Evolutionary conservation across 2,797 vertebrate species (phyloP).

Genomic region (Trichosurus vulpecula): DNA sequence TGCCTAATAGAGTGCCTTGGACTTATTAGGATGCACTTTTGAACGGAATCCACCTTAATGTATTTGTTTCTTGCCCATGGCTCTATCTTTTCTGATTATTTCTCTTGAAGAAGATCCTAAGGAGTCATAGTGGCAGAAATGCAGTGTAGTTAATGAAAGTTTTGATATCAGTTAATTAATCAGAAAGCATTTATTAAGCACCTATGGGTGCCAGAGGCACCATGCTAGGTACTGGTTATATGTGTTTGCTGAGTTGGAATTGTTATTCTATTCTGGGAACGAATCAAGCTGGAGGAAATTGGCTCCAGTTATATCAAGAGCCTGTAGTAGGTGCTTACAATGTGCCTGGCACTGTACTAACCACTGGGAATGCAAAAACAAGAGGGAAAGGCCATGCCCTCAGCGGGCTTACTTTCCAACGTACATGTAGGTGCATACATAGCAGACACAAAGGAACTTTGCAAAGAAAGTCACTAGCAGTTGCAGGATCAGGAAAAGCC

Average conservation of each 20-base stretch:
- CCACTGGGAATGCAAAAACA: not conserved
- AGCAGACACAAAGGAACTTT: not conserved
- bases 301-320: conserved; percentile 36
- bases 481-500: not conserved
- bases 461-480: not conserved
- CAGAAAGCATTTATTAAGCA: not conserved
- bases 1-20: not conserved
- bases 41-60: not conserved
- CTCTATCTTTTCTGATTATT: not conserved
- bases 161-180: not conserved
- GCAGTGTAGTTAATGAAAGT: conserved; percentile 52
- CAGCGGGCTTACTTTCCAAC: not conserved
- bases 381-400: too few species aligned
- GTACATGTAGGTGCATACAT: not conserved
- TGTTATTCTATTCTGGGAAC: conserved; percentile 59
- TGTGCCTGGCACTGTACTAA: not conserved
- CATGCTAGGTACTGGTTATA: conserved; percentile 60
- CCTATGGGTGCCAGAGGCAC: conserved; percentile 61
- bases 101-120: conserved; percentile 25
- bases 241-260: not conserved
- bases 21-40: not conserved
- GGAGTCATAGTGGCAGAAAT: conserved; percentile 59
- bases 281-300: conserved; percentile 52
- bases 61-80: not conserved
- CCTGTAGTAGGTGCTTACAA: not conserved